Evolutionary conservation across 2,888 invertebrate genomes (phyloP).

Genomic region (Folsomia manolachei): DNA sequence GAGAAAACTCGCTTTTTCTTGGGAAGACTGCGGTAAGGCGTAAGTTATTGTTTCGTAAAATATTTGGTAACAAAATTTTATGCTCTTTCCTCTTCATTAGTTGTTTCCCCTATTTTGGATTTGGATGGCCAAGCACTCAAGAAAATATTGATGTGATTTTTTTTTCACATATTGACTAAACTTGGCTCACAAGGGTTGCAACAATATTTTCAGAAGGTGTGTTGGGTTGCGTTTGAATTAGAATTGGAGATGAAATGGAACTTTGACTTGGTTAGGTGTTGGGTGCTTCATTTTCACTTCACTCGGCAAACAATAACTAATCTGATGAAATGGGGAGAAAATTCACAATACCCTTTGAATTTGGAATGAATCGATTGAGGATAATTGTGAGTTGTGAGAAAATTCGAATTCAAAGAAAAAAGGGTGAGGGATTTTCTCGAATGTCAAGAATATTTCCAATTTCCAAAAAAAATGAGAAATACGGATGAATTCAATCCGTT

Average conservation of each 20-base stretch:
- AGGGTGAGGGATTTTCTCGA: background rate
- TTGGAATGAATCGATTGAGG: background rate
- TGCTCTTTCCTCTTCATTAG: too few species aligned
- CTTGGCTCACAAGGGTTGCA: background rate
- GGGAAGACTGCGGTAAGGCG: too few species aligned
- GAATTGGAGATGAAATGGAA: background rate
- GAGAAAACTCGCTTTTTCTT: too few species aligned
- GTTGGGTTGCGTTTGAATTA: background rate
- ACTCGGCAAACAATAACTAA: background rate
- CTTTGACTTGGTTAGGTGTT: background rate
- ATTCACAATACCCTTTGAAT: background rate
- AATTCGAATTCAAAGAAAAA: background rate
- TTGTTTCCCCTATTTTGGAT: too few species aligned
- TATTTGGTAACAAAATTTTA: too few species aligned
- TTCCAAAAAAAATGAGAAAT: background rate
- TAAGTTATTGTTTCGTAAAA: too few species aligned
- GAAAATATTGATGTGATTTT: too few species aligned
- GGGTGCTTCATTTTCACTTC: background rate
- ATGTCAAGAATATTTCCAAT: background rate
- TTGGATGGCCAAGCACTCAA: too few species aligned
- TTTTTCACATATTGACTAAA: background rate
- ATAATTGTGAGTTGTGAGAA: background rate
- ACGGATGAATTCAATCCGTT: too few species aligned
- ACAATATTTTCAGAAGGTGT: background rate
- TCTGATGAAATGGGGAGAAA: background rate